Evolutionary conservation across 2,797 vertebrate species (phyloP), one percentile per base, ranked within the genome.

Genomic region (Schizothorax lantsangensis): DNA sequence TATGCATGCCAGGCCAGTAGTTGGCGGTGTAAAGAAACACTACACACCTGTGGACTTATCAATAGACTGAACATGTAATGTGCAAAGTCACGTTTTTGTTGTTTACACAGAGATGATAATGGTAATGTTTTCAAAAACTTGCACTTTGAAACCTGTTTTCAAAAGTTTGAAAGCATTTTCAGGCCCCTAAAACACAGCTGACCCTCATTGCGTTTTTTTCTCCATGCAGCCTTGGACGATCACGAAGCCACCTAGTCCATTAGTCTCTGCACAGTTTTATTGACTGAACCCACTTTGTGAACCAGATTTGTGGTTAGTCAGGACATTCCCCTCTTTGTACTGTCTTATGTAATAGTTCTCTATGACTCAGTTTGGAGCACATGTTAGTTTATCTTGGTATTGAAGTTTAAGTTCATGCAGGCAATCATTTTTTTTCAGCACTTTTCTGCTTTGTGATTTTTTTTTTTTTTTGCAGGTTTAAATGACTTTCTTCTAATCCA

Each of bases 241-340:
- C 40, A 64, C 4, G 47, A 64, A 47, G 19, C 71, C 43, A 75
- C 21, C 19, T 30, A 38, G 40, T 64, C 62, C 30, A 52, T 47
- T 81, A 66, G n/a, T 45, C 40, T 47, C 40, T 69, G 6, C 54
- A 72, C 38, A 38, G 21, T 19, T 85, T 49, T 5, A 17, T 71
- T 77, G 71, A 23, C 21, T 40, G 47, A 57, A 64, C 21, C 54
- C 52, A 62, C 23, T 68, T 17, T 57, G 38, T 74, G 6, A 68
- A 15, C 14, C 64, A 78, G 72, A 83, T 71, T 59, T 84, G 57
- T 84, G 52, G 75, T 79, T 54, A 64, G 5, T 72, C 66, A n/a
- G 23, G n/a, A 62, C 43, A 36, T 73, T 45, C 43, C 17, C 11
- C 30, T 43, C 17, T 71, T 21, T 66, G 74, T 23, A 11, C 38